Percentiles rank a stretch among this genome's conserved stretches.
Evolutionary conservation across 2,797 vertebrate genomes (phyloP).

Genomic region (Helostoma temminkii): DNA sequence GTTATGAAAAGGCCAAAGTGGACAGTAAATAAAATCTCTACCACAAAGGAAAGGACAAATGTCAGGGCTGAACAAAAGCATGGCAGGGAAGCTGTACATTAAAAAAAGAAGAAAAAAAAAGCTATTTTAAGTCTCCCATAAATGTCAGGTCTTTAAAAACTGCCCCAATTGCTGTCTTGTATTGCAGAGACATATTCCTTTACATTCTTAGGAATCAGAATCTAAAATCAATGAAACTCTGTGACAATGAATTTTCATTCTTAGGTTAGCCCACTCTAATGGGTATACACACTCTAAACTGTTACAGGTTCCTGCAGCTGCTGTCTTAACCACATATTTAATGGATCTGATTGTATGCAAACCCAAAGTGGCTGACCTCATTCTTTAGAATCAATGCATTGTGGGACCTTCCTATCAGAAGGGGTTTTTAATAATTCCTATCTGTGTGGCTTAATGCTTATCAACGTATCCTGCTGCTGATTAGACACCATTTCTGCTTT

Average conservation of each 20-base stretch:
- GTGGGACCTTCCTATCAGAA: slow-evolving; percentile 70
- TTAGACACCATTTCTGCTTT: slow-evolving; percentile 75
- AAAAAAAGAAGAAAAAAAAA: slow-evolving; percentile 23
- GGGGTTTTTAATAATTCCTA: slow-evolving; percentile 69
- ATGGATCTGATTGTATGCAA: slow-evolving; percentile 62
- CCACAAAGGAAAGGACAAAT: slow-evolving; percentile 32
- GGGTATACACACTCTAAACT: neutral
- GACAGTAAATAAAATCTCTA: slow-evolving; percentile 33
- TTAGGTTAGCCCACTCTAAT: slow-evolving; percentile 27
- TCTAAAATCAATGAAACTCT: slow-evolving; percentile 19
- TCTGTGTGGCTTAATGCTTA: slow-evolving; percentile 77
- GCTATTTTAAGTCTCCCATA: slow-evolving; percentile 42
- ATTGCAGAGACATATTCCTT: slow-evolving; percentile 28
- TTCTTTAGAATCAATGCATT: slow-evolving; percentile 67
- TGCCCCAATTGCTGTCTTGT: slow-evolving; percentile 9
- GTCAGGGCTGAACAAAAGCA: slow-evolving; percentile 21
- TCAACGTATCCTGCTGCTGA: slow-evolving; percentile 74
- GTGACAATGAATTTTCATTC: slow-evolving; percentile 20
- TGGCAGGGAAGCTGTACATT: slow-evolving; percentile 9
- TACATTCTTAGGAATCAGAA: slow-evolving; percentile 19
- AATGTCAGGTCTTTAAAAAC: slow-evolving; percentile 38
- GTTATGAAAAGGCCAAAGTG: slow-evolving; percentile 38
- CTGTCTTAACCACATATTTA: slow-evolving; percentile 65
- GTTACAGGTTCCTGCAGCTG: slow-evolving; percentile 37
- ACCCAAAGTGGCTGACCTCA: slow-evolving; percentile 68